Conservation (phyloP, 2,797 vertebrate genomes). For the Tragelaphus eurycerus region DNA sequence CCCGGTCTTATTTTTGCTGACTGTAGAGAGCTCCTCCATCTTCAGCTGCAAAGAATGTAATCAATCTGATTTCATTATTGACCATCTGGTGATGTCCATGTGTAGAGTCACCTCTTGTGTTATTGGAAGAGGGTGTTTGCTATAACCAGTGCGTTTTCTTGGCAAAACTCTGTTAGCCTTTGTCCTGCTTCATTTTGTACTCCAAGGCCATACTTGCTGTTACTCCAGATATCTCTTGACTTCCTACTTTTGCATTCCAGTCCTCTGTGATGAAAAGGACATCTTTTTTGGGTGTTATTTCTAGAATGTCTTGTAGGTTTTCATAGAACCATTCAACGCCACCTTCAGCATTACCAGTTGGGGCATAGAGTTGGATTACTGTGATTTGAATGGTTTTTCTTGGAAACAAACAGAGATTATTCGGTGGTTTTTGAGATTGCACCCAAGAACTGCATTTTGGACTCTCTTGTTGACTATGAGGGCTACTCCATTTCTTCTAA, state of each 20-base stretch:
- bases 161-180: neutral
- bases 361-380: neutral
- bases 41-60: neutral
- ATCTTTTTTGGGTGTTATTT: neutral
- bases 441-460: neutral
- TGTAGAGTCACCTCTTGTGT: neutral
- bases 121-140: neutral
- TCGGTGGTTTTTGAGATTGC: accelerated
- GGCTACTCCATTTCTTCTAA: neutral
- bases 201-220: neutral
- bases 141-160: neutral
- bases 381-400: neutral
- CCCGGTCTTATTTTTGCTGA: accelerated
- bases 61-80: neutral
- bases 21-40: neutral
- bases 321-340: neutral
- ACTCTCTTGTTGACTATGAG: neutral
- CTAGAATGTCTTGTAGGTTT: neutral
- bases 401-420: neutral
- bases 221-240: neutral
- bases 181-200: neutral
- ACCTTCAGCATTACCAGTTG: neutral
- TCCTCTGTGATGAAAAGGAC: neutral
- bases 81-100: neutral
- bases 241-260: neutral